A percentile compares a stretch with the other conserved stretches of the same genome.
These are phyloP conservation scores for Drosophila pallidifrons DNA, from an alignment of 1,140 invertebrate species.

Conservation along the genomic window DNA sequence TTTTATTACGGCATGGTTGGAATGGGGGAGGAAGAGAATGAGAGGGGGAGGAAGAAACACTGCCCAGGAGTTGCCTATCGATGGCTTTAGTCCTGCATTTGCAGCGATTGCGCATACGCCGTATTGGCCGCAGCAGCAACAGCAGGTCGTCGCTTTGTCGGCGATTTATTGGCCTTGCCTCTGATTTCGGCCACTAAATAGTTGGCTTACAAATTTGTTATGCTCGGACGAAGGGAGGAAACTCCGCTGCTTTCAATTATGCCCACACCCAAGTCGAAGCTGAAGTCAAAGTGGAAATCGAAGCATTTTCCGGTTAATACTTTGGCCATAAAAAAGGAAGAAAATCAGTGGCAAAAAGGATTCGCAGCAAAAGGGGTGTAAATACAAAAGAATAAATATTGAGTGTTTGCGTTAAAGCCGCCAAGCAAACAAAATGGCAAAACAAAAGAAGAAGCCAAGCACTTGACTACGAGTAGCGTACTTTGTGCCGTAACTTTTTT, in stretches of 20 bases:
- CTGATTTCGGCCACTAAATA: conserved; percentile 67
- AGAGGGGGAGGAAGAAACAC: not conserved
- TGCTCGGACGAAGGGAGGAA: conserved; percentile 24
- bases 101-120: conserved; percentile 77
- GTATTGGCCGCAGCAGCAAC: conserved; percentile 24
- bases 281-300: conserved; percentile 21
- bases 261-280: conserved; percentile 45
- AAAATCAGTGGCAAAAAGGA: conserved; percentile 67
- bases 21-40: not conserved
- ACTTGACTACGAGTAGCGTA: not conserved
- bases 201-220: conserved; percentile 74
- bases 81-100: conserved; percentile 8
- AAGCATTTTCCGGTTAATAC: conserved; percentile 50
- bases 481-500: conserved; percentile 3
- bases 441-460: conserved; percentile 51
- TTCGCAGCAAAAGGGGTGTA: conserved; percentile 47
- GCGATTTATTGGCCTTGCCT: conserved; percentile 58
- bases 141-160: conserved; percentile 11
- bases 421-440: conserved; percentile 59
- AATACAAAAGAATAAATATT: conserved; percentile 80
- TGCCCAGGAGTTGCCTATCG: not conserved
- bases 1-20: conserved; percentile 56
- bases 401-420: conserved; percentile 74
- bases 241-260: conserved; percentile 71
- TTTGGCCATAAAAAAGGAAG: conserved; percentile 63